Evolutionary conservation across 2,888 invertebrate genomes (phyloP), one percentile per base, ranked within the genome.

Genomic region (Steinernema scapterisci): DNA sequence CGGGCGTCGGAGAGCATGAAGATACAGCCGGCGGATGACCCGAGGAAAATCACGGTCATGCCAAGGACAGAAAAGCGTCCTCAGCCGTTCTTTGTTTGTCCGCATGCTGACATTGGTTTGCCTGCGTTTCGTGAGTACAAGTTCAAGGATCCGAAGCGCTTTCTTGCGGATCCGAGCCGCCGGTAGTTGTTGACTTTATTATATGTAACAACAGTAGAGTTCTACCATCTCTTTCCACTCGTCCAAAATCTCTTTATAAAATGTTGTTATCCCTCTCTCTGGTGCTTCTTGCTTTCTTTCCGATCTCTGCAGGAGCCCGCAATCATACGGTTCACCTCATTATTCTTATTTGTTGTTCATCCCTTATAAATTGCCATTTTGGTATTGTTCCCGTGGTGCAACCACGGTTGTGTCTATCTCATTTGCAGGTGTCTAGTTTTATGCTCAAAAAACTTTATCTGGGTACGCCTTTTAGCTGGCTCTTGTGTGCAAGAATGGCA

Each of bases 121-220:
- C 80, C 80, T n/a, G 80, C 79, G 46, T 80, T 80, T 54, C 11
- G 76, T 19, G 78, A 80, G 52, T 76, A 78, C 73, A 54, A 70
- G 16, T 80, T 72, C 63, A 76, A 78, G 38, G 72, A 78, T 23
- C 52, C 46, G 38, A 77, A 80, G 27, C 70, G 44, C 19, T 78
- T 75, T 63, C 9, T 63, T 13, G 63, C 31, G 7, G 63, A 63
- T 3, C 31, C 38, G 16, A 3, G 2, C 27, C 21, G 63, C 2
- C 63, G 63, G 13, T 63, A 63, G 63, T 63, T 25, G 13, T 9
- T 63, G 13, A 27, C 7, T 27, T 54, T 19, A 54, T 2, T 54
- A 38, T 9, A 38, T 38, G 54, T 54, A 13, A 54, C 6, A n/a
- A n/a, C n/a, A n/a, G n/a, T n/a, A n/a, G 5, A 54, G 2, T 54